Evolutionary conservation across 2,797 vertebrate species (phyloP).

Genomic region (Myotis findleyi): DNA sequence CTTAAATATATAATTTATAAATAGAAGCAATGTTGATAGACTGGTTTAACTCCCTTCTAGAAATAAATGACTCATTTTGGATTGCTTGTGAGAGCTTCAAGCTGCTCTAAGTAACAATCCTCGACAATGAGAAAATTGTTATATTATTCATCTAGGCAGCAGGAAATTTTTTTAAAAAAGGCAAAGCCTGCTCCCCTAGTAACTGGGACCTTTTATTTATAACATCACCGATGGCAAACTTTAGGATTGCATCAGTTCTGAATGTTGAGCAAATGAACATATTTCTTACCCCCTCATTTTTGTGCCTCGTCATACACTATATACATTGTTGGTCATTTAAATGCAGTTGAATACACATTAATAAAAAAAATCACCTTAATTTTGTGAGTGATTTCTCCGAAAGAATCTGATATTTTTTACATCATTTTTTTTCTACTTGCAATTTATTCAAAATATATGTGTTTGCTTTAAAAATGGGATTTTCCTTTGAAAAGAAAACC

Average conservation of each 20-base stretch:
- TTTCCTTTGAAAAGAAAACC: conserved; percentile 67
- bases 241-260: conserved; percentile 27
- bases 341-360: background rate
- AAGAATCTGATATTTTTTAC: background rate
- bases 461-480: conserved; percentile 70
- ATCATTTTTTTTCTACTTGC: conserved; percentile 11
- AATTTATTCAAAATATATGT: conserved; percentile 44
- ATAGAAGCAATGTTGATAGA: conserved; percentile 85
- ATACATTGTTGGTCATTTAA: background rate
- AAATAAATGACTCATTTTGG: conserved; percentile 83
- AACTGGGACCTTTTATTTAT: conserved; percentile 57
- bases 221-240: conserved; percentile 49
- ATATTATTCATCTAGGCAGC: conserved; percentile 77
- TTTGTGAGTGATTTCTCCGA: background rate
- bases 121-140: conserved; percentile 82
- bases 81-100: conserved; percentile 83
- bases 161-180: conserved; percentile 63
- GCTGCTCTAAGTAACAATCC: conserved; percentile 82
- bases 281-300: background rate
- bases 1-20: conserved; percentile 87
- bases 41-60: conserved; percentile 85
- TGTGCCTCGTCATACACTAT: background rate
- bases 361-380: conserved; percentile 18
- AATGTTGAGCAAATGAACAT: background rate
- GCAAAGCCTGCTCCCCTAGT: conserved; percentile 49